Evolutionary conservation across 2,888 invertebrate genomes (phyloP).

Genomic region (Dysmachus trigonus): DNA sequence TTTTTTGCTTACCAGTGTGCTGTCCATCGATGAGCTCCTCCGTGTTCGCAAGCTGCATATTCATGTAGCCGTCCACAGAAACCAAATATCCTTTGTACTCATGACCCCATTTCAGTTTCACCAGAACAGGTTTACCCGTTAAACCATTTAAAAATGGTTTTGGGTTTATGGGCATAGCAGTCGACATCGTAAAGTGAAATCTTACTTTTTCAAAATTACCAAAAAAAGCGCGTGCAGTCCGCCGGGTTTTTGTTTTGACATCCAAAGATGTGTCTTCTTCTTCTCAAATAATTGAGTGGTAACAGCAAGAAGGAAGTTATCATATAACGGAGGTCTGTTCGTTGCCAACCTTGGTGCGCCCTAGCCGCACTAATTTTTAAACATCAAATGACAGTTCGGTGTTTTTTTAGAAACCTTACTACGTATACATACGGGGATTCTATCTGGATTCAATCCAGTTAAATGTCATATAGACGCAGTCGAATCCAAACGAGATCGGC

Average conservation of each 20-base stretch:
- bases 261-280: neutral
- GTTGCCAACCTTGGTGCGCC: no score
- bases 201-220: neutral
- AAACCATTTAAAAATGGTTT: conserved; percentile 98
- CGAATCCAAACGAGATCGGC: no score
- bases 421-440: no score
- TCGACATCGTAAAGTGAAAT: conserved; percentile 60
- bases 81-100: conserved; percentile 99
- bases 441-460: no score
- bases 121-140: conserved; percentile 97
- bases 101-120: conserved; percentile 99
- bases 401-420: no score
- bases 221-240: neutral
- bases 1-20: conserved; percentile 77
- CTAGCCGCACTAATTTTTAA: no score
- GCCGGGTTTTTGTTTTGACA: neutral
- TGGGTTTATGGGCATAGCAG: conserved; percentile 96
- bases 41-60: conserved; percentile 95
- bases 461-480: no score
- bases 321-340: no score
- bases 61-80: conserved; percentile 99
- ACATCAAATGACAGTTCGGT: no score
- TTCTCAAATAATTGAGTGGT: neutral
- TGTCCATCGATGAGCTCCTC: conserved; percentile 96
- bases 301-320: neutral